These are phyloP conservation scores for Tokudaia muenninki DNA, from an alignment of 2,797 vertebrate species.

Conservation along the genomic window DNA sequence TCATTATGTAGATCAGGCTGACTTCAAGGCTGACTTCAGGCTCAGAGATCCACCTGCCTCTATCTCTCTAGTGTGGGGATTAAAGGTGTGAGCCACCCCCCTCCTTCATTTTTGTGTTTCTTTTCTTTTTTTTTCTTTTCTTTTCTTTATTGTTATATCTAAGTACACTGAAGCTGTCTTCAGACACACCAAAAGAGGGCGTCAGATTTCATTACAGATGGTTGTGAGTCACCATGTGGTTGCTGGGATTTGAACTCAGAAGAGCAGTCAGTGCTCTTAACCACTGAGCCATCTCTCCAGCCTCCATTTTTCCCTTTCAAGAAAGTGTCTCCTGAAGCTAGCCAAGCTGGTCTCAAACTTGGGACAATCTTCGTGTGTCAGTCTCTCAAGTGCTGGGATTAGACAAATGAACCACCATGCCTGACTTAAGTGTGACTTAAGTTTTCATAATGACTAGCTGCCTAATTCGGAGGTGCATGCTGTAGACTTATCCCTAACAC, in stretches of 20 bases:
- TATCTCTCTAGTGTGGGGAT: background rate
- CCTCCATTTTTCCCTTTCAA: background rate
- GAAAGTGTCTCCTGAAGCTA: background rate
- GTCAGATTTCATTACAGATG: too few species aligned
- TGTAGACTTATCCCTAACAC: background rate
- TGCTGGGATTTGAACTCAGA: too few species aligned
- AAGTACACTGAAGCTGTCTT: too few species aligned
- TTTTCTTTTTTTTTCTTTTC: too few species aligned
- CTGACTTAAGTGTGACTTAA: constrained; percentile 42
- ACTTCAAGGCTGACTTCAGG: background rate
- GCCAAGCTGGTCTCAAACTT: background rate
- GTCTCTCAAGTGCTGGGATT: background rate
- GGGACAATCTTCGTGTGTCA: background rate
- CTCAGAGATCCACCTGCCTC: background rate
- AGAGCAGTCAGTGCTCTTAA: too few species aligned
- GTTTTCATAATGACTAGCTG: constrained; percentile 45
- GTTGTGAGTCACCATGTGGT: too few species aligned
- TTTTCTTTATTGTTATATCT: too few species aligned
- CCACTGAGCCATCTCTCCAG: too few species aligned
- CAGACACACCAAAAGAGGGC: too few species aligned
- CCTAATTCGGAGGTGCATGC: constrained; percentile 47
- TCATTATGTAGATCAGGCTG: background rate
- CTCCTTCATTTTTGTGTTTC: background rate
- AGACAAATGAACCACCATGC: background rate
- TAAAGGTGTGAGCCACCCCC: background rate